A percentile compares a stretch with the other conserved stretches of the same genome.
Evolutionary conservation across 1,140 invertebrate genomes (phyloP).

Genomic region (Hirudo medicinalis): DNA sequence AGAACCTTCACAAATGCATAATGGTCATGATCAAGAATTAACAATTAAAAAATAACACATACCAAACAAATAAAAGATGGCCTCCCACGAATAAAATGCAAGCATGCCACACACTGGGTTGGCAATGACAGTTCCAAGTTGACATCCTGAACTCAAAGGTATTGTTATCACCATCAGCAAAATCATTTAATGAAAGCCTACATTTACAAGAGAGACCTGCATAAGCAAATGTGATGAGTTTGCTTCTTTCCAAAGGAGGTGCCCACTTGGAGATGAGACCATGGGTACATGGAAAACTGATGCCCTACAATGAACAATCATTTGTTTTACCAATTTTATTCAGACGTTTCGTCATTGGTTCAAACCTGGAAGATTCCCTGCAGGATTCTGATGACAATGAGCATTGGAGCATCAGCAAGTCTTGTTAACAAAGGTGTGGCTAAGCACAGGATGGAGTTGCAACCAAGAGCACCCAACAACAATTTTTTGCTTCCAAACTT

Average conservation of each 20-base stretch:
- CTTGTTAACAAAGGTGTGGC: constrained; percentile 3
- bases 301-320: constrained; percentile 38
- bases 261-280: constrained; percentile 36
- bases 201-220: constrained; percentile 26
- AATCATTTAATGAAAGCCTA: neutral
- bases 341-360: neutral
- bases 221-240: constrained; percentile 30
- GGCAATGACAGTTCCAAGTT: constrained; percentile 30
- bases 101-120: constrained; percentile 30
- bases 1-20: constrained; percentile 21
- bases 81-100: constrained; percentile 30
- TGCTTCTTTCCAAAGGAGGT: constrained; percentile 32
- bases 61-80: constrained; percentile 35
- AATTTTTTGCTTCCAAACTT: constrained; percentile 35
- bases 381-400: constrained; percentile 19
- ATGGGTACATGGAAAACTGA: constrained; percentile 29
- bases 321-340: neutral
- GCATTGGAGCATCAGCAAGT: constrained; percentile 15
- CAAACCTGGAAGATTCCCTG: constrained; percentile 11
- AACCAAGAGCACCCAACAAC: neutral
- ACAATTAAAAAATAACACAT: constrained; percentile 10
- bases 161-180: neutral
- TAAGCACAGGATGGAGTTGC: neutral
- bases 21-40: neutral
- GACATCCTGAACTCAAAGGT: constrained; percentile 20